A percentile compares a stretch with the other conserved stretches of the same genome.
Conservation (phyloP, 2,113 vertebrate species). For the Melanocharis versteri region DNA sequence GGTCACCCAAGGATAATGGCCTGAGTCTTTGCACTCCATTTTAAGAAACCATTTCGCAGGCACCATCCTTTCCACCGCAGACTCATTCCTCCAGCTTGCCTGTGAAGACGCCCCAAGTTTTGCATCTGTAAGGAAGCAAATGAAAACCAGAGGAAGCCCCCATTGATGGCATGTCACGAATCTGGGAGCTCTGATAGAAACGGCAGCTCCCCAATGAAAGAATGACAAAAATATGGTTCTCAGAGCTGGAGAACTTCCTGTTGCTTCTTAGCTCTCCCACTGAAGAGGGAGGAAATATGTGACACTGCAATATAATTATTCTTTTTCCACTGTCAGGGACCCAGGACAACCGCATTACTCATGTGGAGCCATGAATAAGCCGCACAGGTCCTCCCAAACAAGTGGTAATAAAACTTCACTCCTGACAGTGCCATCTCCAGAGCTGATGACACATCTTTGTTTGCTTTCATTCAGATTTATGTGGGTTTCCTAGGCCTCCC, state of each 20-base stretch:
- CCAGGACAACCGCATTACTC: not conserved
- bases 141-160: constrained; percentile 35
- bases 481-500: not conserved
- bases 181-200: not conserved
- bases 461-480: constrained; percentile 37
- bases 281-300: constrained; percentile 3
- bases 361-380: not conserved
- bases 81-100: constrained; percentile 12
- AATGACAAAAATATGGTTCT: constrained; percentile 31
- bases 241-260: not conserved
- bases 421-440: not conserved
- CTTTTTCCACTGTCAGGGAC: constrained; percentile 1
- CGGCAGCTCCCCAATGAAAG: not conserved
- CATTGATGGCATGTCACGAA: not conserved
- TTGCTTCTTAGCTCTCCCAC: not conserved
- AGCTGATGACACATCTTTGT: constrained; percentile 43
- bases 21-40: not conserved
- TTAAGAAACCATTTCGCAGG: constrained; percentile 13
- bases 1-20: constrained; percentile 56
- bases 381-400: constrained; percentile 31
- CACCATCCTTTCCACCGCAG: not conserved
- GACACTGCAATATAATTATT: constrained; percentile 4
- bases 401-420: not conserved
- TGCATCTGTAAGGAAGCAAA: constrained; percentile 41
- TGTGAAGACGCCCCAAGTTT: not conserved